A percentile compares a stretch with the other conserved stretches of the same genome.
These are phyloP conservation scores for Ips typographus DNA, from an alignment of 1,140 invertebrate species.

Conservation along the genomic window DNA sequence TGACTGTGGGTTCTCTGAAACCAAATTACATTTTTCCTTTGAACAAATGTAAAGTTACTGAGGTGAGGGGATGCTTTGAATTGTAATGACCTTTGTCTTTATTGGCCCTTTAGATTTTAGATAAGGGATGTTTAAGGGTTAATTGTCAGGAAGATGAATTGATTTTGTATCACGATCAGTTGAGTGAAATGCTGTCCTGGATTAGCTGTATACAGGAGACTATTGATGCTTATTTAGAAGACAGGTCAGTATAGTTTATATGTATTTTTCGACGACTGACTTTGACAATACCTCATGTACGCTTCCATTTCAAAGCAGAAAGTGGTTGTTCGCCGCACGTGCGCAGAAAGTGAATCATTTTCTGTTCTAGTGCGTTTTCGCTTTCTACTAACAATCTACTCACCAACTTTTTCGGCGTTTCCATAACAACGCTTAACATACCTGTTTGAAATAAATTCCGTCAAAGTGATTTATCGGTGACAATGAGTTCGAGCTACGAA, in stretches of 20 bases:
- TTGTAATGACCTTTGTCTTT: not conserved
- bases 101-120: constrained; percentile 35
- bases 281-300: too few relatives aligned
- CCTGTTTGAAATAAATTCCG: too few relatives aligned
- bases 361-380: too few relatives aligned
- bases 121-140: constrained; percentile 54
- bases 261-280: too few relatives aligned
- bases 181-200: constrained; percentile 58
- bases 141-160: constrained; percentile 60
- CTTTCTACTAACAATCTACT: too few relatives aligned
- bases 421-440: too few relatives aligned
- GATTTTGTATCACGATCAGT: constrained; percentile 59
- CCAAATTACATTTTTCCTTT: constrained; percentile 62
- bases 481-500: too few relatives aligned
- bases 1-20: constrained; percentile 54
- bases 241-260: constrained; percentile 40
- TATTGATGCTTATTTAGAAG: constrained; percentile 59
- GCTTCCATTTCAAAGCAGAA: too few relatives aligned
- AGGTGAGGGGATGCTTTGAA: constrained; percentile 52
- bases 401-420: too few relatives aligned
- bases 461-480: too few relatives aligned
- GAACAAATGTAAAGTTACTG: constrained; percentile 61
- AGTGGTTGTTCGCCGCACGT: too few relatives aligned
- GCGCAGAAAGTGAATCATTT: too few relatives aligned
- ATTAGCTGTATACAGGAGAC: constrained; percentile 58